Evolutionary conservation across 2,888 invertebrate species (phyloP), one percentile per base, ranked within the genome.

Genomic region (Ditula angustiorana): DNA sequence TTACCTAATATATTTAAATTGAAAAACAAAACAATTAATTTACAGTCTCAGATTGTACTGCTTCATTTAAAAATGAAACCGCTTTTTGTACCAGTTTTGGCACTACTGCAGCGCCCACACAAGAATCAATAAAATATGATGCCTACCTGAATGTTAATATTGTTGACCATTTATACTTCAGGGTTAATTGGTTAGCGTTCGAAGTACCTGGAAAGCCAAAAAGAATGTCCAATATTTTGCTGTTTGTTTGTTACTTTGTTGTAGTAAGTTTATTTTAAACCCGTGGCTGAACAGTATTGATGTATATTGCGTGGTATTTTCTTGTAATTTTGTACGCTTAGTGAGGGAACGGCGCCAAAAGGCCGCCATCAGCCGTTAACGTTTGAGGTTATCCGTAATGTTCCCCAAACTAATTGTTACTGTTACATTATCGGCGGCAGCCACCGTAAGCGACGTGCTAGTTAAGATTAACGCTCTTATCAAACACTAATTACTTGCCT

Each of bases 391-490:
- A 50, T 23, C 50, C 35, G 41, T 33, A 44, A 57, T 24, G 50
- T 61, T 61, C 52, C 61, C 61, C 35, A 57, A 66, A 66, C 66
- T 53, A 61, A 61, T 61, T 57, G 61, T 52, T 37, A 49, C 49
- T 16, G 44, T 50, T 50, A 33, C 58, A 61, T 71, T 74, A 71
- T 72, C 74, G 69, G 67, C 66, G 61, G 67, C 70, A 56, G 71
- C 59, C 73, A 71, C 73, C 71, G 71, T 82, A 81, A 84, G 76
- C 78, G 80, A 67, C 76, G 72, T 60, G 70, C 78, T 79, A 82
- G 78, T 87, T 86, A 83, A 81, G 82, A 85, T 87, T 81, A 81
- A 74, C 71, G 55, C 71, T 60, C 71, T 82, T 84, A 85, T 83
- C 83, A 69, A 59, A 60, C 66, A 79, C 83, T 86, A 87, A 88